Evolutionary conservation across 2,113 vertebrate genomes (phyloP).

Genomic region (Xiphophorus maculatus): DNA sequence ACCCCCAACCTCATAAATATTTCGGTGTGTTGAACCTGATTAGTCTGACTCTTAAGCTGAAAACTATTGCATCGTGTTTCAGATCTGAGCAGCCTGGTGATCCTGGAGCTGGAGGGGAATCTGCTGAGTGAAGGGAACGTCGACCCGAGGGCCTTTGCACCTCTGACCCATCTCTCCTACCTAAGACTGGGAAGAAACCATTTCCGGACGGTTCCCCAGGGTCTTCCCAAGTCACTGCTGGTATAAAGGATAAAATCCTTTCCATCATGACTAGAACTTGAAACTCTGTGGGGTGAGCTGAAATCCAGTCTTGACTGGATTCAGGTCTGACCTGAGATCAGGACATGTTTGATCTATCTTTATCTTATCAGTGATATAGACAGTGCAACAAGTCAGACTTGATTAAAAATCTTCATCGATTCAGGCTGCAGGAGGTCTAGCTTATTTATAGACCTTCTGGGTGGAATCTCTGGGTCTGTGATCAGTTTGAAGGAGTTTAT

Average conservation of each 20-base stretch:
- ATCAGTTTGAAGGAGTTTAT: no score
- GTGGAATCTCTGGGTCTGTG: no score
- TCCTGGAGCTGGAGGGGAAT: slow-evolving; percentile 94
- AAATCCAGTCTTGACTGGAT: no score
- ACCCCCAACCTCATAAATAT: no score
- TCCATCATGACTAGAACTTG: background rate
- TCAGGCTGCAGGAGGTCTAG: no score
- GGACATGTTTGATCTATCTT: no score
- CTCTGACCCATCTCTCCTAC: slow-evolving; percentile 86
- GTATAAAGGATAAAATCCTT: slow-evolving; percentile 65
- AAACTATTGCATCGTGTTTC: slow-evolving; percentile 8
- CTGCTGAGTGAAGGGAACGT: slow-evolving; percentile 89
- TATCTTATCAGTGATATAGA: no score
- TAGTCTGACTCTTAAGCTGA: background rate
- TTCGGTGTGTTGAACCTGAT: background rate
- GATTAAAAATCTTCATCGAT: no score
- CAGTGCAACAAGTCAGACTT: no score
- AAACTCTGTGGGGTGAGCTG: background rate
- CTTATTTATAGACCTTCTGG: no score
- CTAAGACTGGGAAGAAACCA: slow-evolving; percentile 90
- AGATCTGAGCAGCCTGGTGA: slow-evolving; percentile 88
- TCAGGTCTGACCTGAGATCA: no score
- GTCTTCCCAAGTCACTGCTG: slow-evolving; percentile 88
- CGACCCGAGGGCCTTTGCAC: slow-evolving; percentile 83
- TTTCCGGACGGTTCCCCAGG: slow-evolving; percentile 92